These are phyloP conservation scores for Rhombomys opimus DNA, from an alignment of 2,113 vertebrate genomes.

Conservation along the genomic window DNA sequence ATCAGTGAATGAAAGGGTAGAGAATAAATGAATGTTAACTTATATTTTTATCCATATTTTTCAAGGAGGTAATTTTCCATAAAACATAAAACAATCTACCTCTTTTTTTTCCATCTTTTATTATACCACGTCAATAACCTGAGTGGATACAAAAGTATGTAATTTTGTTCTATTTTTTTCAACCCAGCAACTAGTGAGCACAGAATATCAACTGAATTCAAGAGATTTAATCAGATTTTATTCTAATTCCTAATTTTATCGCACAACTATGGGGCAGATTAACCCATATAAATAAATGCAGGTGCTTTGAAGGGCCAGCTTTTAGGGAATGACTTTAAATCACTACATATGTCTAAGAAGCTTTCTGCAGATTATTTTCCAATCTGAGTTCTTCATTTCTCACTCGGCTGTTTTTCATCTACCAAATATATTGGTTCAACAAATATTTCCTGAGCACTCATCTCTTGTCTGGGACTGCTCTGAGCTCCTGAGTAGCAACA, in stretches of 20 bases:
- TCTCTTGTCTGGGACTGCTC: background rate
- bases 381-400: background rate
- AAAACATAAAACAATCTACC: background rate
- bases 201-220: background rate
- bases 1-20: background rate
- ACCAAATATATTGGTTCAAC: background rate
- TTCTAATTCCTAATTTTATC: background rate
- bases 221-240: background rate
- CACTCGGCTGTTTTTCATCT: background rate
- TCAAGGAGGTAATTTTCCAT: background rate
- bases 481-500: background rate
- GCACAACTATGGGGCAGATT: background rate
- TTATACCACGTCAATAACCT: background rate
- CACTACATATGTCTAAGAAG: background rate
- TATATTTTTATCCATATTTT: background rate
- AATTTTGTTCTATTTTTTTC: background rate
- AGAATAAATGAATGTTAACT: background rate
- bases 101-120: background rate
- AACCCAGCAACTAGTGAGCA: background rate
- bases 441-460: background rate
- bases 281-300: background rate
- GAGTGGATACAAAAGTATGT: background rate
- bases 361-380: background rate
- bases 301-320: background rate
- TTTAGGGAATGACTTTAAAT: background rate